Conservation (phyloP, 2,888 invertebrate genomes). For the Oscheius sp. region DNA sequence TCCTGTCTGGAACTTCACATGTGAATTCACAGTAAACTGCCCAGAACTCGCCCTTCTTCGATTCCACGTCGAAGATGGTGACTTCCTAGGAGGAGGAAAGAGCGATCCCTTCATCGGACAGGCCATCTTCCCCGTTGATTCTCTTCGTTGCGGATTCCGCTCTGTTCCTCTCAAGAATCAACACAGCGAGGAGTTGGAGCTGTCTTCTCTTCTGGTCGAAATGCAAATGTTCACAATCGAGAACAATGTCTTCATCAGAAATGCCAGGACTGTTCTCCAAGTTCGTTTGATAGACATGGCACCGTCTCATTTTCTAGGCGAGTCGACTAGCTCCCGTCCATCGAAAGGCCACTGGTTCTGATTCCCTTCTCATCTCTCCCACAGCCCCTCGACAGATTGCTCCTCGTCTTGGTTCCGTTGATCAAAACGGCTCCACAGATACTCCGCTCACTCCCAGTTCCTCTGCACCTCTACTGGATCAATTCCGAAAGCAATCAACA, state of each 20-base stretch:
- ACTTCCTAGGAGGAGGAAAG: slow-evolving; percentile 88
- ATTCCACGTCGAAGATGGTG: slow-evolving; percentile 82
- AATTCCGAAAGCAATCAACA: not conserved
- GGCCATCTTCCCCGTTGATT: slow-evolving; percentile 84
- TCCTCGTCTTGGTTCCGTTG: slow-evolving; percentile 1
- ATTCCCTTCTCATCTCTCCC: not conserved
- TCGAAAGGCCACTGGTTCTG: slow-evolving; percentile 19
- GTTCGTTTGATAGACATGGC: not conserved
- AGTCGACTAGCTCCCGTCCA: slow-evolving; percentile 46
- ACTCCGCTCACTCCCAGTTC: not conserved
- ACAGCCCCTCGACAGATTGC: slow-evolving; percentile 19
- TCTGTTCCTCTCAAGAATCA: slow-evolving; percentile 89
- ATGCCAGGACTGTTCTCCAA: slow-evolving; percentile 33
- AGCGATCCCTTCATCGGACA: slow-evolving; percentile 90
- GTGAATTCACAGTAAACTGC: slow-evolving; percentile 83
- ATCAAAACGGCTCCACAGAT: not conserved
- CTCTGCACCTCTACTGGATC: slow-evolving; percentile 8
- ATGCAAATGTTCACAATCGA: slow-evolving; percentile 75
- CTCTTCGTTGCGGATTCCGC: slow-evolving; percentile 78
- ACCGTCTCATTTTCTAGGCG: slow-evolving; percentile 31
- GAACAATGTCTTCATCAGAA: slow-evolving; percentile 39
- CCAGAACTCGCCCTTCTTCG: slow-evolving; percentile 84
- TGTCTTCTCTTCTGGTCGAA: slow-evolving; percentile 87
- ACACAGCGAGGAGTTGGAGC: slow-evolving; percentile 89
- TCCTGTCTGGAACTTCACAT: slow-evolving; percentile 88